phyloP scores from a whole-genome alignment of 2,113 vertebrate species.

The Hippocampus comes region DNA sequence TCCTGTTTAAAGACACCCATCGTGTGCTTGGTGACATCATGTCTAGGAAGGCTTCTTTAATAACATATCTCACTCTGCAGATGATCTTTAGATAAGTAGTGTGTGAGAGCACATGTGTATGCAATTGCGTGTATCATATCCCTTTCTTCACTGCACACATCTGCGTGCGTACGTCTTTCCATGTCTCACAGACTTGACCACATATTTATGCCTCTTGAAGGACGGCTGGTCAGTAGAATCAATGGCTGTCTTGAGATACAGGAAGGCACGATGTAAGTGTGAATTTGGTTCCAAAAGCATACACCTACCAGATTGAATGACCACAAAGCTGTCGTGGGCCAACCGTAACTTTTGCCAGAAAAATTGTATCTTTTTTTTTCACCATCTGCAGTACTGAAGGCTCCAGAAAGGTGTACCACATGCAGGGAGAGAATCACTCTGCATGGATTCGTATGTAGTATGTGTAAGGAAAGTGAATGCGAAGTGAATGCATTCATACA shows the following conservation, averaged over 20 bases:
- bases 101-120: slow-evolving; percentile 20
- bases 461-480: too few relatives aligned
- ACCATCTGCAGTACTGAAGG: slow-evolving; percentile 54
- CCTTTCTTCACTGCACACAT: slow-evolving; percentile 7
- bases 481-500: not conserved
- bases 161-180: slow-evolving; percentile 5
- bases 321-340: not conserved
- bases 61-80: slow-evolving; percentile 54
- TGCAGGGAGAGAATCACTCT: not conserved
- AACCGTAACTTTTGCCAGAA: slow-evolving; percentile 41
- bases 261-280: slow-evolving; percentile 13
- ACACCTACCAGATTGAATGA: not conserved
- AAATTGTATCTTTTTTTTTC: slow-evolving; percentile 56
- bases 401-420: slow-evolving; percentile 69
- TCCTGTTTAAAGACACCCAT: slow-evolving; percentile 56
- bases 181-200: slow-evolving; percentile 10
- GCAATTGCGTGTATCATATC: slow-evolving; percentile 13
- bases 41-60: slow-evolving; percentile 62
- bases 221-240: slow-evolving; percentile 30
- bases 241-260: slow-evolving; percentile 53
- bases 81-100: slow-evolving; percentile 59
- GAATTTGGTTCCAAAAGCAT: not conserved
- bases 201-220: slow-evolving; percentile 21
- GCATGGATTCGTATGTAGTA: too few relatives aligned
- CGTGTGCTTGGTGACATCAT: slow-evolving; percentile 62